phyloP scores from a whole-genome alignment of 37 sponge, comb jelly and placozoan species.

The Cliona cf. orientalis region DNA sequence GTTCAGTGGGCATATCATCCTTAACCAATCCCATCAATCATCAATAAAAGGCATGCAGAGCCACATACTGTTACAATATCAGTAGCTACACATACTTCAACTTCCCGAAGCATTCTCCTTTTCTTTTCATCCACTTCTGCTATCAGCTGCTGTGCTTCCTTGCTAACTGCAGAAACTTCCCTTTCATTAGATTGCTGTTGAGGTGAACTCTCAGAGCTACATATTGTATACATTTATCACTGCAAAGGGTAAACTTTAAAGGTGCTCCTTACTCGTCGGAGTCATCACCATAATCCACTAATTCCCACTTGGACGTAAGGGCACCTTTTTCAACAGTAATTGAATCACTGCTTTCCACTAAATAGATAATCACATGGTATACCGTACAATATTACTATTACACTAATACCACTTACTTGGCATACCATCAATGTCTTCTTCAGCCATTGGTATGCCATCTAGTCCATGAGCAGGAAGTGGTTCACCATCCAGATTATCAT shows the following conservation, averaged over 20 bases:
- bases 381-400: background rate
- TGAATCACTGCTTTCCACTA: background rate
- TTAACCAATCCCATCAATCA: too few relatives aligned
- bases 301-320: slow-evolving; percentile 58
- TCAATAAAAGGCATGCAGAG: too few relatives aligned
- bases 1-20: background rate
- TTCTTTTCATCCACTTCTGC: slow-evolving; percentile 66
- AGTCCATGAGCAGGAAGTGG: slow-evolving; percentile 46
- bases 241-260: background rate
- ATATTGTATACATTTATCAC: too few relatives aligned
- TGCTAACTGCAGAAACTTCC: background rate
- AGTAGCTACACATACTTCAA: slow-evolving; percentile 58
- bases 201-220: background rate
- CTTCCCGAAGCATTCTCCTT: slow-evolving; percentile 76
- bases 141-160: slow-evolving; percentile 45
- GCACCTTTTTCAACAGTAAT: background rate
- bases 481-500: slow-evolving; percentile 69
- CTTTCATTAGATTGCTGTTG: background rate
- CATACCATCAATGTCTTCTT: slow-evolving; percentile 65
- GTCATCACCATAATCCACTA: slow-evolving; percentile 64
- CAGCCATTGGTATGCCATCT: slow-evolving; percentile 52
- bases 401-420: slow-evolving; percentile 42
- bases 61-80: too few relatives aligned
- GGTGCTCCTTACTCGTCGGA: slow-evolving; percentile 39
- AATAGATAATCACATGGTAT: background rate